Base-by-base conservation (phyloP, 2,113 vertebrate species). In the Zosterops lateralis region DNA sequence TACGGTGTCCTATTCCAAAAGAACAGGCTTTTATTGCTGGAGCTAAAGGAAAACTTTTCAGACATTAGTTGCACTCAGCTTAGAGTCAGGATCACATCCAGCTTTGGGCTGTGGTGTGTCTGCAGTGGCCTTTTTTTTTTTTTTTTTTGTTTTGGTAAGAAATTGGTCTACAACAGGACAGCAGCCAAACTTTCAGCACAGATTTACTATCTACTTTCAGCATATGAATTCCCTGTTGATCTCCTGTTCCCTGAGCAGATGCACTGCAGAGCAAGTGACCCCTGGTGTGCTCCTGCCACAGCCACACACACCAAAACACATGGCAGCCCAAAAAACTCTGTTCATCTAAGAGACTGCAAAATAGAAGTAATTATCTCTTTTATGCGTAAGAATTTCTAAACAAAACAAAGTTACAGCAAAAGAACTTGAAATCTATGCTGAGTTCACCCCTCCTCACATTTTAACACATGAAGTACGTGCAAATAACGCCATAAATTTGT, bases 401-500 rank as follows among this genome's bases (percentile, higher is more conserved):
- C 25, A 34, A 14, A 48, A 47, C 9, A 19, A 92, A 88, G 44
- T 14, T 82, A 34, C 22, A 89, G 62, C 25, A 65, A 44, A 88
- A 84, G 24, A 79, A 25, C 26, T 89, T 60, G 12, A 68, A 40
- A 6, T 22, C 68, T 73, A 16, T 34, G 34, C 14, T 68, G 32
- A n/a, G 32, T 68, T 91, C 47, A 73, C 19, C 31, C 74, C 40
- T 50, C 18, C 34, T 31, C 77, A 31, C 47, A 66, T 56, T 82
- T 75, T 68, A 92, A 61, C 18, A 73, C 18, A 65, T 12, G 29
- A 83, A 88, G 8, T 38, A 84, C 75, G 36, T 9, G 26, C n/a
- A 89, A 78, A 85, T 56, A 89, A 79, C 17, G 36, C 40, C 71
- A 66, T 73, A 51, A 73, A 82, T 92, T 76, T 76, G 14, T 87